A percentile compares a stretch with the other conserved stretches of the same genome.
Evolutionary conservation across 2,797 vertebrate species (phyloP).

Genomic region (Danio choprae): DNA sequence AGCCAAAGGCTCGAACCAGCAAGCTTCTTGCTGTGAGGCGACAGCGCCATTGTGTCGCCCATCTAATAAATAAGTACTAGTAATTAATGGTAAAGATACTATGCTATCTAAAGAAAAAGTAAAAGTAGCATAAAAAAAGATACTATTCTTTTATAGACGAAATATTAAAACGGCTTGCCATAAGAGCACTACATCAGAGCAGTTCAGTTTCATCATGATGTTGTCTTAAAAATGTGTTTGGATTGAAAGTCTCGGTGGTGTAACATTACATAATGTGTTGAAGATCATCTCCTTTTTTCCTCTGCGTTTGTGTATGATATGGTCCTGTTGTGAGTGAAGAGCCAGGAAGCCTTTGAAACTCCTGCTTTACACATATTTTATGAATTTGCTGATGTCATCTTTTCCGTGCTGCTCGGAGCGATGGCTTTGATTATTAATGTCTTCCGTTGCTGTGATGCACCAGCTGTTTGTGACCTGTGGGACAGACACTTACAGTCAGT

Average conservation of each 20-base stretch:
- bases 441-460: slow-evolving; percentile 52
- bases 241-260: not conserved
- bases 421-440: slow-evolving; percentile 59
- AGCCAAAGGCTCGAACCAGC: too few species aligned
- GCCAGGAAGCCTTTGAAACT: slow-evolving; percentile 42
- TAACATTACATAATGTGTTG: not conserved
- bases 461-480: slow-evolving; percentile 48
- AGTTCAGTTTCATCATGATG: not conserved
- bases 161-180: too few species aligned
- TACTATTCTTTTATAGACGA: too few species aligned
- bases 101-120: too few species aligned
- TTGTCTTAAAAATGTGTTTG: slow-evolving; percentile 27
- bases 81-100: too few species aligned
- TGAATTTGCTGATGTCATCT: slow-evolving; percentile 57
- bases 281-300: not conserved
- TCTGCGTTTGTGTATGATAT: slow-evolving; percentile 2
- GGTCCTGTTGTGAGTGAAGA: not conserved
- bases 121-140: too few species aligned
- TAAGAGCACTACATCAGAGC: not conserved
- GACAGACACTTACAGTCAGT: slow-evolving; percentile 39
- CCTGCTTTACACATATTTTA: slow-evolving; percentile 46
- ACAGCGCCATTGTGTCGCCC: too few species aligned
- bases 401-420: slow-evolving; percentile 48
- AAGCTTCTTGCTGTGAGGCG: too few species aligned
- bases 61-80: too few species aligned